A percentile compares a stretch with the other conserved stretches of the same genome.
These are phyloP conservation scores for Heterodera carotae DNA, from an alignment of 1,140 invertebrate species.

Conservation along the genomic window DNA sequence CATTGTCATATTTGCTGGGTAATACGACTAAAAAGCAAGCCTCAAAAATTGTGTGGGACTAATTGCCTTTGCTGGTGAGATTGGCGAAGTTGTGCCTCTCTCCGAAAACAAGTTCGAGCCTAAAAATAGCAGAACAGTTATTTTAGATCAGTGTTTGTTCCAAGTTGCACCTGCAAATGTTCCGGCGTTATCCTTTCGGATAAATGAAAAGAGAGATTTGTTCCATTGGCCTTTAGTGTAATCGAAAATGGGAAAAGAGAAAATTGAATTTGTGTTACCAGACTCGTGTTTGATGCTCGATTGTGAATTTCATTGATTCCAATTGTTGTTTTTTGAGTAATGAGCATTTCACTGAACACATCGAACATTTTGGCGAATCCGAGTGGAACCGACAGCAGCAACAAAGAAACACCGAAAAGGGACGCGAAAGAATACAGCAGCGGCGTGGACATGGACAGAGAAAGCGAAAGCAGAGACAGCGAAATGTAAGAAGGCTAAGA, in stretches of 20 bases:
- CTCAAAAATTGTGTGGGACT: not conserved
- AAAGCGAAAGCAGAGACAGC: constrained; percentile 24
- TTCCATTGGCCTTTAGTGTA: not conserved
- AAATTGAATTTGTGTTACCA: too few species aligned
- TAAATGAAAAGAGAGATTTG: not conserved
- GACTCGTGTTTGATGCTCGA: not conserved
- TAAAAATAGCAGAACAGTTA: not conserved
- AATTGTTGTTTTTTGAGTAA: constrained; percentile 14
- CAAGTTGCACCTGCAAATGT: not conserved
- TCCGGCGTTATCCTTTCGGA: constrained; percentile 10
- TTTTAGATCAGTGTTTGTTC: not conserved
- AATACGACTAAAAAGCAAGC: too few species aligned
- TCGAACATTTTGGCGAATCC: constrained; percentile 63
- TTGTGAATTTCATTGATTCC: not conserved
- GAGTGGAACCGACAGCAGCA: constrained; percentile 56
- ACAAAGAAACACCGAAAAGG: constrained; percentile 51
- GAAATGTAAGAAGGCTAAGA: constrained; percentile 7
- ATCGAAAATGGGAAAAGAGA: too few species aligned
- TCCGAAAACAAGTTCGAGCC: not conserved
- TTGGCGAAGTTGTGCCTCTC: not conserved
- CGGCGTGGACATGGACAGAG: constrained; percentile 55
- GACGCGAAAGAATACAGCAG: constrained; percentile 64
- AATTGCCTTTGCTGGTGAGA: not conserved
- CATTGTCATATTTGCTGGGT: too few species aligned
- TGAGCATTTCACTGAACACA: constrained; percentile 45